These are phyloP conservation scores for Pseudolycoriella hygida DNA, from an alignment of 2,888 invertebrate species.

Conservation along the genomic window DNA sequence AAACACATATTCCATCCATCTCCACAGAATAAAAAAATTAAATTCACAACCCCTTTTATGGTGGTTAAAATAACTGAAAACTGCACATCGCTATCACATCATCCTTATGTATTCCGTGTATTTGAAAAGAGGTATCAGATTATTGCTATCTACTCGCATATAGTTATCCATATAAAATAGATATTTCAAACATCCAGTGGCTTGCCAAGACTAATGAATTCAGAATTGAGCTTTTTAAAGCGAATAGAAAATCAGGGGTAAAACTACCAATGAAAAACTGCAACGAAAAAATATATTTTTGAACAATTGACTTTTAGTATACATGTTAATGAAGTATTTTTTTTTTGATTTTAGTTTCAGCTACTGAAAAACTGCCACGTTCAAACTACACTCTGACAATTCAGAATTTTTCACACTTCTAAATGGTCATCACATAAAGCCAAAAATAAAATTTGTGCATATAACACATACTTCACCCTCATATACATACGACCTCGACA, in stretches of 20 bases:
- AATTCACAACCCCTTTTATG: not conserved
- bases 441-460: no score
- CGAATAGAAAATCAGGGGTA: not conserved
- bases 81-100: constrained; percentile 1
- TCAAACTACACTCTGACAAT: no score
- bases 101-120: no score
- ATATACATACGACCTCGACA: no score
- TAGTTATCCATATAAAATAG: not conserved
- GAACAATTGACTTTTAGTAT: not conserved
- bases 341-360: not conserved
- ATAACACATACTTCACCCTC: no score
- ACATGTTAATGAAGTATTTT: not conserved
- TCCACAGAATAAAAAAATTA: no score
- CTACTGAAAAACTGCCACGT: no score
- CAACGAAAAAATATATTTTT: not conserved
- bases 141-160: not conserved
- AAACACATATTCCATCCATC: no score
- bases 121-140: not conserved
- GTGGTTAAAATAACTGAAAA: constrained; percentile 1
- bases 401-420: no score
- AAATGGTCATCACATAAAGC: no score
- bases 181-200: not conserved
- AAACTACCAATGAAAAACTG: not conserved
- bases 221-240: not conserved
- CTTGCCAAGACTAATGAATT: not conserved